These are phyloP conservation scores for Temnothorax longispinosus DNA, from an alignment of 1,140 invertebrate species.

Conservation along the genomic window DNA sequence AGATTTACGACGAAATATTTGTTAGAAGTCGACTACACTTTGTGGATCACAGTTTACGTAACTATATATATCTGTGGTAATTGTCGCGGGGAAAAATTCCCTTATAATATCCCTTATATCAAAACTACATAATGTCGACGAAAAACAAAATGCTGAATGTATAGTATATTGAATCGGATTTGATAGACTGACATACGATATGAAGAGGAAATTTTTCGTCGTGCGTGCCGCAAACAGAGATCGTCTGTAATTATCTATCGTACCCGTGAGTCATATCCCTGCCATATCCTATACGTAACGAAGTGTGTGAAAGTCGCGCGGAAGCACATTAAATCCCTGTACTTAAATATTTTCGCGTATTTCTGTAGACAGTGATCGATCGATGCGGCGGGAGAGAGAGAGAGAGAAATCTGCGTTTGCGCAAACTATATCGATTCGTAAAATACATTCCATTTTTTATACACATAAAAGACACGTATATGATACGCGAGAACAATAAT, in stretches of 20 bases:
- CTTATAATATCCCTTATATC: not conserved
- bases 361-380: constrained; percentile 57
- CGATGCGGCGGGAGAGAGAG: not conserved
- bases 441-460: constrained; percentile 48
- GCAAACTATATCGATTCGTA: constrained; percentile 16
- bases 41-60: constrained; percentile 28
- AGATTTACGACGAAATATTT: constrained; percentile 24
- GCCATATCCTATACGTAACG: constrained; percentile 74
- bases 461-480: not conserved
- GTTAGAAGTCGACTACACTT: constrained; percentile 33
- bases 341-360: constrained; percentile 64
- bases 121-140: not conserved
- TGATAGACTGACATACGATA: not conserved
- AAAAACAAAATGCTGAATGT: not conserved
- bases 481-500: constrained; percentile 3
- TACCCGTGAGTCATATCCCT: constrained; percentile 75
- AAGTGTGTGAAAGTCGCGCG: constrained; percentile 36
- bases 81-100: constrained; percentile 59
- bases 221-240: constrained; percentile 44
- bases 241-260: constrained; percentile 59
- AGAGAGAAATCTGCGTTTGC: constrained; percentile 12
- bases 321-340: constrained; percentile 44
- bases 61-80: constrained; percentile 54
- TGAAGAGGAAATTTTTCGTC: constrained; percentile 52
- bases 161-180: not conserved